Evolutionary conservation across 2,113 vertebrate species (phyloP).

Genomic region (Hemibagrus wyckioides): DNA sequence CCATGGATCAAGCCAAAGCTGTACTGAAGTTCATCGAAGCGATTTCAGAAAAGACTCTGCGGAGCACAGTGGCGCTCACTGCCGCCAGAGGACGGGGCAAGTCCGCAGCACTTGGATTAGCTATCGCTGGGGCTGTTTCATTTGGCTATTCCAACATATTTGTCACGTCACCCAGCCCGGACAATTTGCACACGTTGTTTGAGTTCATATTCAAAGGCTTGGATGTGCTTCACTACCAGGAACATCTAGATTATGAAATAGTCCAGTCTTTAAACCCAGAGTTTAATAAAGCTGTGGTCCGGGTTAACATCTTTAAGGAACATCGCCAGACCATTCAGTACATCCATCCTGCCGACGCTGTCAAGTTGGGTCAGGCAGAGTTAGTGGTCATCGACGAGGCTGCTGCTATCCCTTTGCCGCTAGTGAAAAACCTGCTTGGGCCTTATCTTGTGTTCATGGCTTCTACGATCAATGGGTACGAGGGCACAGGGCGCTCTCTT

Average conservation of each 20-base stretch:
- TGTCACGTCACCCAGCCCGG: conserved; percentile 95
- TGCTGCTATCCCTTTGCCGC: conserved; percentile 91
- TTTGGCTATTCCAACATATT: conserved; percentile 99
- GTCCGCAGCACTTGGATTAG: conserved; percentile 93
- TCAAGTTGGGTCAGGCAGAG: conserved; percentile 96
- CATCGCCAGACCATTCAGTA: conserved; percentile 99
- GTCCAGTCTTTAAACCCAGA: conserved; percentile 97
- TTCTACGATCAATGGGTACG: conserved; percentile 96
- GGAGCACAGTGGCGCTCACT: conserved; percentile 91
- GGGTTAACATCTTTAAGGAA: conserved; percentile 96
- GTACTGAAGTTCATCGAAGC: conserved; percentile 95
- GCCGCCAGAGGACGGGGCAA: conserved; percentile 95
- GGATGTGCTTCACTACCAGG: conserved; percentile 90
- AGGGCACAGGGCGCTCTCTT: conserved; percentile 94
- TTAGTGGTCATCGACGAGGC: conserved; percentile 96
- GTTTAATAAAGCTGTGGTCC: conserved; percentile 95
- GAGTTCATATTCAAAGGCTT: conserved; percentile 99
- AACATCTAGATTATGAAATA: conserved; percentile 97
- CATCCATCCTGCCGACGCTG: conserved; percentile 91
- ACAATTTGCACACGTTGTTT: conserved; percentile 96
- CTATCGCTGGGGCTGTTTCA: conserved; percentile 91
- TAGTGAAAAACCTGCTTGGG: conserved; percentile 92
- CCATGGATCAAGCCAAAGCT: conserved; percentile 94
- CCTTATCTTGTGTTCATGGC: conserved; percentile 98
- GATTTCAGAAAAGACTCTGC: conserved; percentile 94